Evolutionary conservation across 2,888 invertebrate genomes (phyloP).

Genomic region (Miltochrista miniata): DNA sequence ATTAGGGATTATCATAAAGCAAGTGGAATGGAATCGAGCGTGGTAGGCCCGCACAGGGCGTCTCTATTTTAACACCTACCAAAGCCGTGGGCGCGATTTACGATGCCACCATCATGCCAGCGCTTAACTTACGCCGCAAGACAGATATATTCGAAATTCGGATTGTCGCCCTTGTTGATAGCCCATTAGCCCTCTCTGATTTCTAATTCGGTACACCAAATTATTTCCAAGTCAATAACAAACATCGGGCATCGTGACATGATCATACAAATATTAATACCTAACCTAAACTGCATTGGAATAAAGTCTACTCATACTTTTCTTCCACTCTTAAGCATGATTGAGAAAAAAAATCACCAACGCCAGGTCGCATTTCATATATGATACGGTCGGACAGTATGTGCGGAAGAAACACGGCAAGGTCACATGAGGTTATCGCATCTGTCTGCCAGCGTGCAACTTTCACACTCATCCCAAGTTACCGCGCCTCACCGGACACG

Average conservation of each 20-base stretch:
- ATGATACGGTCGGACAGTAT: slow-evolving; percentile 23
- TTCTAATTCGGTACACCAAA: too few species aligned
- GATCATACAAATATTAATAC: too few species aligned
- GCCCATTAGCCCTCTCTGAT: neutral
- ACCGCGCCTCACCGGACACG: slow-evolving; percentile 28
- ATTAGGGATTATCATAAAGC: slow-evolving; percentile 82
- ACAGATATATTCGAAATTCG: slow-evolving; percentile 43
- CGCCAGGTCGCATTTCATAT: too few species aligned
- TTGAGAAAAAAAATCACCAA: too few species aligned
- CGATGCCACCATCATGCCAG: slow-evolving; percentile 54
- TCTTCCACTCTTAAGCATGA: too few species aligned
- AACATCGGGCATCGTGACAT: too few species aligned
- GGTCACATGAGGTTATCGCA: slow-evolving; percentile 68
- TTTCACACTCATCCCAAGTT: slow-evolving; percentile 60
- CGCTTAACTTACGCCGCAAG: slow-evolving; percentile 46
- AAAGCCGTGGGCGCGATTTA: slow-evolving; percentile 77
- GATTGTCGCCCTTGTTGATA: slow-evolving; percentile 36
- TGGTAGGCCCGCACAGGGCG: slow-evolving; percentile 75
- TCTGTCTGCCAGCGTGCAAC: slow-evolving; percentile 50
- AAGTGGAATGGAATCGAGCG: slow-evolving; percentile 66
- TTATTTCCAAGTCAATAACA: too few species aligned
- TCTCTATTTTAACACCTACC: slow-evolving; percentile 81
- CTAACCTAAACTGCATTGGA: too few species aligned
- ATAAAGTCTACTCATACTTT: too few species aligned
- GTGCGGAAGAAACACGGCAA: slow-evolving; percentile 58